These are phyloP conservation scores for Apamea monoglypha DNA, from an alignment of 2,888 invertebrate genomes.

Conservation along the genomic window DNA sequence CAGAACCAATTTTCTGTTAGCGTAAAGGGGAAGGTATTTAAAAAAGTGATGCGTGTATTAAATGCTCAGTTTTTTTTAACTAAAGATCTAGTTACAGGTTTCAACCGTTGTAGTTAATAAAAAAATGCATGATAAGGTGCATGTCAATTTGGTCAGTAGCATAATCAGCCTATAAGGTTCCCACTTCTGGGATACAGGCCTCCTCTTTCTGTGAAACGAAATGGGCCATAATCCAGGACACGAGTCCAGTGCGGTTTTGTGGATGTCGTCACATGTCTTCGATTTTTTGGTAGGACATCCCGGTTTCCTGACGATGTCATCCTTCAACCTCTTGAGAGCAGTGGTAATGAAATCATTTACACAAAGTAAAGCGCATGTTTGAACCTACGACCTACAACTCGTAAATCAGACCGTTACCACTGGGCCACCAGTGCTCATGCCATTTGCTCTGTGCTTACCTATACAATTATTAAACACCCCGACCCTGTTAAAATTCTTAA, in stretches of 20 bases:
- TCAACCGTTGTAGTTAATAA: not conserved
- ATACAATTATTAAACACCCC: not conserved
- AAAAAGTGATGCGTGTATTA: not conserved
- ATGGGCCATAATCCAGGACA: too few species aligned
- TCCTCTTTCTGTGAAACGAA: too few species aligned
- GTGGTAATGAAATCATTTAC: too few species aligned
- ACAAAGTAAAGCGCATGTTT: too few species aligned
- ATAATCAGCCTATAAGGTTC: not conserved
- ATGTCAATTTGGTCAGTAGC: not conserved
- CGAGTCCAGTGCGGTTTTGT: too few species aligned
- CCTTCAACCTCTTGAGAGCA: too few species aligned
- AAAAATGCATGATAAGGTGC: not conserved
- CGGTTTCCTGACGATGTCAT: too few species aligned
- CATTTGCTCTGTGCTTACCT: not conserved
- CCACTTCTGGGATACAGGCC: not conserved
- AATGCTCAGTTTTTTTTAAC: not conserved
- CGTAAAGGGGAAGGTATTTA: not conserved
- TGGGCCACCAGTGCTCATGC: too few species aligned
- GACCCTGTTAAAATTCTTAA: slow-evolving; percentile 5
- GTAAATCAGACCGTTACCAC: too few species aligned
- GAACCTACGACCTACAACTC: too few species aligned
- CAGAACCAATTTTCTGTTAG: slow-evolving; percentile 32
- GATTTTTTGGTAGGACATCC: too few species aligned
- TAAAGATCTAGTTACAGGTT: not conserved
- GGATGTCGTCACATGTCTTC: too few species aligned